phyloP scores from a whole-genome alignment of 2,888 invertebrate genomes.

The Nezara viridula region DNA sequence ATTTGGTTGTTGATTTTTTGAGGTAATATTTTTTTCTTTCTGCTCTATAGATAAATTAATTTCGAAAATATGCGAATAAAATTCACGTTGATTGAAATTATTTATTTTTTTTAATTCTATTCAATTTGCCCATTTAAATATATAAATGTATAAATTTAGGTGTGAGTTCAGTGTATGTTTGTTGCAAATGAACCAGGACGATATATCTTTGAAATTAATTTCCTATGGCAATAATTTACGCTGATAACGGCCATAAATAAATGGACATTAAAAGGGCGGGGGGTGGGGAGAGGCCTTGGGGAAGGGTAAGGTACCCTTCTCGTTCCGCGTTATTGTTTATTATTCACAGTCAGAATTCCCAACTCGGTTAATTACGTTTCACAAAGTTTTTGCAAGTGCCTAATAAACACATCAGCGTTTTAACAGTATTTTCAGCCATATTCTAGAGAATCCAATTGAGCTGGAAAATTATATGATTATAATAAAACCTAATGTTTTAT shows the following conservation, averaged over 20 bases:
- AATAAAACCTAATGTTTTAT: too few species aligned
- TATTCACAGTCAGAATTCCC: not conserved
- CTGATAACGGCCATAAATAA: constrained; percentile 2
- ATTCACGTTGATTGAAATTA: too few species aligned
- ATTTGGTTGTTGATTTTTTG: too few species aligned
- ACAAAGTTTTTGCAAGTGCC: not conserved
- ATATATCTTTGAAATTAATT: constrained; percentile 14
- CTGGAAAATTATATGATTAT: too few species aligned
- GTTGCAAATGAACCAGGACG: constrained; percentile 14
- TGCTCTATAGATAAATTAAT: too few species aligned
- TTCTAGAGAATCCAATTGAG: not conserved
- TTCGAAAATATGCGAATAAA: too few species aligned
- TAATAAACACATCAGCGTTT: not conserved
- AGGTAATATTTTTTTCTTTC: too few species aligned
- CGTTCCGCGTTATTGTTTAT: not conserved
- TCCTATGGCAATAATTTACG: constrained; percentile 1
- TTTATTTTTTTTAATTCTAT: too few species aligned
- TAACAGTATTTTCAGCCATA: not conserved
- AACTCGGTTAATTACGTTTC: not conserved
- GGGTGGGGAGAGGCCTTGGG: not conserved
- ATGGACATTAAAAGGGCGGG: not conserved
- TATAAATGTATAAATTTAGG: too few species aligned
- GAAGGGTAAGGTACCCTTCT: not conserved
- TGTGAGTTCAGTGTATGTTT: too few species aligned
- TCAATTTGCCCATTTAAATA: too few species aligned